Evolutionary conservation across 2,113 vertebrate genomes (phyloP), one percentile per base, ranked within the genome.

Genomic region (Cnemophilus loriae): DNA sequence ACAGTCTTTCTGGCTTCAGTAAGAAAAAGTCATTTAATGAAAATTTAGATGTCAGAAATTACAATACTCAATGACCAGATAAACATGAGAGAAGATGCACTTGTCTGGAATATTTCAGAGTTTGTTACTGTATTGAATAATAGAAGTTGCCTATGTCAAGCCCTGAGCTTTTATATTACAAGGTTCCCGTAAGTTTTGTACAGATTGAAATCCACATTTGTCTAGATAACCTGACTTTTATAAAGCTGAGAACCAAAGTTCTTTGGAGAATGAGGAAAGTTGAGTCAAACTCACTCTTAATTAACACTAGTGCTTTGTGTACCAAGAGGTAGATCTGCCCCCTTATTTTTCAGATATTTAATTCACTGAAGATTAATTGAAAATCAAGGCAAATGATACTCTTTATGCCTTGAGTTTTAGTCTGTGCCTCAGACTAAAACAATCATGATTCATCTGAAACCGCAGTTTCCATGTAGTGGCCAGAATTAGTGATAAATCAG

Each of bases 41-140:
- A 86, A 80, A 90, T 87, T 74, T 82, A 84, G 71, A 78, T 59
- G n/a, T 93, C 78, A 91, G 59, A 32, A 88, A 87, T 84, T 84
- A 70, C 30, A 69, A 35, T 79, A 50, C 3, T 76, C 60, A 80
- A 19, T 90, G 78, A 80, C 47, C 70, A 90, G 64, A 77, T 61
- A 93, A 94, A 90, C 27, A n/a, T 13, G 33, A 87, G 35, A 71
- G 33, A 93, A 94, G 53, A 85, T 30, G 20, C 9, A 77, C 18
- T 92, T 79, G 35, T 82, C 65, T 84, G 22, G 47, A 90, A 37
- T 61, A n/a, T 95, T 94, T 79, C 57, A 80, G 69, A 83, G 23
- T n/a, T 59, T 79, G 49, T 26, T 82, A n/a, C 12, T 83, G 13
- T 69, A 53, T 21, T 47, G 81, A 70, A 68, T 80, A 84, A 37